A percentile compares a stretch with the other conserved stretches of the same genome.
phyloP scores from a whole-genome alignment of 1,140 invertebrate genomes.

The Mactra quadrangularis region DNA sequence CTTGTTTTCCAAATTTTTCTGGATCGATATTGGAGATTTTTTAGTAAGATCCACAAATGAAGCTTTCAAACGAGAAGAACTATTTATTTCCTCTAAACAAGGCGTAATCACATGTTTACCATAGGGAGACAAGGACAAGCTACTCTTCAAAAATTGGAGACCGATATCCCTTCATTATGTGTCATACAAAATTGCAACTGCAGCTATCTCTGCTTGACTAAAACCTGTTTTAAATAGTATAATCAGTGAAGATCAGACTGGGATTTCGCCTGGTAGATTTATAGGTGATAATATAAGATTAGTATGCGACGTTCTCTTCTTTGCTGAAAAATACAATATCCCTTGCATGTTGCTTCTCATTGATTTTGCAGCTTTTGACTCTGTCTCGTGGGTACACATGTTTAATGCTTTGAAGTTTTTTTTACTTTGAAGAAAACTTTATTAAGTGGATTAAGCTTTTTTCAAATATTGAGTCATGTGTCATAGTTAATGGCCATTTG shows the following conservation, averaged over 20 bases:
- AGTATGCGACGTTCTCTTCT: constrained; percentile 55
- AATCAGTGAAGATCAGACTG: constrained; percentile 50
- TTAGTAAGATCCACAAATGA: constrained; percentile 48
- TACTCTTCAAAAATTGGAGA: constrained; percentile 50
- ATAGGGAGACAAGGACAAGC: constrained; percentile 45
- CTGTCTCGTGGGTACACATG: constrained; percentile 39
- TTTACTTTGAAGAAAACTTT: constrained; percentile 45
- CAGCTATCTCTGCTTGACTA: constrained; percentile 24
- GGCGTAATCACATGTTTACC: constrained; percentile 53
- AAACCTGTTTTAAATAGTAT: constrained; percentile 52
- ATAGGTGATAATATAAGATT: constrained; percentile 58
- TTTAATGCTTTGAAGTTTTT: constrained; percentile 39
- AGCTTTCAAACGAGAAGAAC: constrained; percentile 11
- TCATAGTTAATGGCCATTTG: constrained; percentile 44
- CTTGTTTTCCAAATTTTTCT: constrained; percentile 44
- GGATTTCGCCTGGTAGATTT: constrained; percentile 55
- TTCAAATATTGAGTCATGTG: constrained; percentile 41
- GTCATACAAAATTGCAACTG: constrained; percentile 58
- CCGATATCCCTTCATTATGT: constrained; percentile 47
- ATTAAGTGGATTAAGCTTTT: constrained; percentile 53
- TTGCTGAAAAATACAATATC: constrained; percentile 48
- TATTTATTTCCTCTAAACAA: constrained; percentile 27
- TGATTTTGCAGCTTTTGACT: constrained; percentile 64
- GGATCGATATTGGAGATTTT: constrained; percentile 45
- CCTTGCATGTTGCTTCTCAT: constrained; percentile 54